Percentiles rank a stretch among this genome's conserved stretches.
Conservation (phyloP, 2,797 vertebrate species). For the Echeneis naucrates region DNA sequence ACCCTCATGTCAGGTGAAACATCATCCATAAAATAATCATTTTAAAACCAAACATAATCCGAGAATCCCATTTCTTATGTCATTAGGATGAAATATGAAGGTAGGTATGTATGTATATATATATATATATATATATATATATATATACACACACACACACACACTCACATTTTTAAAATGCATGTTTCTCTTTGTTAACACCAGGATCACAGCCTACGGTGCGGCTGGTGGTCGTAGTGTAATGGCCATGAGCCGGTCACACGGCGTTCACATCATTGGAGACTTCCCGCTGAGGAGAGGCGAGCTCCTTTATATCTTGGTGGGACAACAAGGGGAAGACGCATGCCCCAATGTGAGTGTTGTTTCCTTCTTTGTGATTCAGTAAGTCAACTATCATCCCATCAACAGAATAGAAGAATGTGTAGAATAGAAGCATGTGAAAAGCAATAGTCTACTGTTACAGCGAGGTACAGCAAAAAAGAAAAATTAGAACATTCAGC, state of each 20-base stretch:
- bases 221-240: slow-evolving; percentile 96
- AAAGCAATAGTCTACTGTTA: neutral
- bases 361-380: neutral
- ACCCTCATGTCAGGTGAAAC: slow-evolving; percentile 17
- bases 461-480: too few species aligned
- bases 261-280: slow-evolving; percentile 91
- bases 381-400: neutral
- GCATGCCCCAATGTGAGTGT: slow-evolving; percentile 94
- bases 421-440: neutral
- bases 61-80: slow-evolving; percentile 8
- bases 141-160: too few species aligned
- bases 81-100: slow-evolving; percentile 22
- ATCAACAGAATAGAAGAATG: too few species aligned
- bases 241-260: slow-evolving; percentile 89
- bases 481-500: too few species aligned
- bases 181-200: slow-evolving; percentile 9
- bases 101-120: too few species aligned
- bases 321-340: slow-evolving; percentile 96
- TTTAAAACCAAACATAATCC: neutral
- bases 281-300: slow-evolving; percentile 92
- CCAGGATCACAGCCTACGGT: slow-evolving; percentile 93
- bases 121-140: too few species aligned
- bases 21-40: neutral
- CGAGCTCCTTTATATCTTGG: slow-evolving; percentile 91
- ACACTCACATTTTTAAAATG: too few species aligned